Evolutionary conservation across 2,797 vertebrate genomes (phyloP).

Genomic region (Anableps anableps): DNA sequence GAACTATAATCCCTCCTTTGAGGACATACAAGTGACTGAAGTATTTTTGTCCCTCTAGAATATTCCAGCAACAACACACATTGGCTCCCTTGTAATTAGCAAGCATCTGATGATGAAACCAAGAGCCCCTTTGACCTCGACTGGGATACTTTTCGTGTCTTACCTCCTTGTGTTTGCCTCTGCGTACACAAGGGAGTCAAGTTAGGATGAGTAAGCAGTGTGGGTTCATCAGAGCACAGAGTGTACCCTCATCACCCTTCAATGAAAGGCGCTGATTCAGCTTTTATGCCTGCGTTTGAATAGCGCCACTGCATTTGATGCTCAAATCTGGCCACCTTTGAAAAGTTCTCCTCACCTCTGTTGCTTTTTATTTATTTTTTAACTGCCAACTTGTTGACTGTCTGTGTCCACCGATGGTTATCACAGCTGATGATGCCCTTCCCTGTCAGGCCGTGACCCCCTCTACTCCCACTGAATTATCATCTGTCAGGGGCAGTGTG

Average conservation of each 20-base stretch:
- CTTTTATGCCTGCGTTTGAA: background rate
- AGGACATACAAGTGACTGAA: constrained; percentile 66
- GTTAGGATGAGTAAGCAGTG: constrained; percentile 73
- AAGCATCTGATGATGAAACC: constrained; percentile 59
- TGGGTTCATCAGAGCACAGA: constrained; percentile 36
- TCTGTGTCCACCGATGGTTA: constrained; percentile 70
- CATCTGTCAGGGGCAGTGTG: constrained; percentile 62
- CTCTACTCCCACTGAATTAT: constrained; percentile 68
- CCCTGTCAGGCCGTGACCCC: constrained; percentile 72
- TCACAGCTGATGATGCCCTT: constrained; percentile 74
- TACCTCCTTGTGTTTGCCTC: constrained; percentile 29
- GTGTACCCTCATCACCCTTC: constrained; percentile 48
- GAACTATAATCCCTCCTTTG: constrained; percentile 76
- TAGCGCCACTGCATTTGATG: background rate
- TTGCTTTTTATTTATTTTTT: constrained; percentile 30
- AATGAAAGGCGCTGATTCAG: constrained; percentile 39
- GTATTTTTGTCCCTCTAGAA: constrained; percentile 64
- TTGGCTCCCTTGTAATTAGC: constrained; percentile 73
- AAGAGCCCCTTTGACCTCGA: constrained; percentile 70
- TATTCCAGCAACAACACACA: constrained; percentile 73
- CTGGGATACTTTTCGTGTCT: constrained; percentile 37
- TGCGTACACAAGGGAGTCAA: constrained; percentile 47
- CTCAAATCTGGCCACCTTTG: constrained; percentile 55
- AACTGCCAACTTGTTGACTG: constrained; percentile 64
- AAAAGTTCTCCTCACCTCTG: constrained; percentile 62